A percentile compares a stretch with the other conserved stretches of the same genome.
Conservation (phyloP, 2,797 vertebrate species). For the Acanthurus leucopareius region DNA sequence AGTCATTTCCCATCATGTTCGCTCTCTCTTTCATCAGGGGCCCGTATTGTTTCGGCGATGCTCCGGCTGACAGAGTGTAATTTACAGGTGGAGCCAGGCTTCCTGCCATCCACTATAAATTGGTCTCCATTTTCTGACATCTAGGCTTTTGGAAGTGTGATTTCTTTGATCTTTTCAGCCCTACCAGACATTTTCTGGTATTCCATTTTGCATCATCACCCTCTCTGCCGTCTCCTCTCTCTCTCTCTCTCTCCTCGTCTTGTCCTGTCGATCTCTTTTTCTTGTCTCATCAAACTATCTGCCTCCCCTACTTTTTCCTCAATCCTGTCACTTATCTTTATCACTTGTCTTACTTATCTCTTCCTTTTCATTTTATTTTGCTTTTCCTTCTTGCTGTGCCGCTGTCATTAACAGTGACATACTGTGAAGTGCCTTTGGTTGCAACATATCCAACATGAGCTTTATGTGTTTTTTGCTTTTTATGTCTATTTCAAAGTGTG, state of each 20-base stretch:
- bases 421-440: conserved; percentile 48
- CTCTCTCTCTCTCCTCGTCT: conserved; percentile 51
- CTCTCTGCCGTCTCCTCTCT: conserved; percentile 52
- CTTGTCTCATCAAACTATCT: conserved; percentile 60
- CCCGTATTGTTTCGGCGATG: conserved; percentile 64
- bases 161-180: conserved; percentile 82
- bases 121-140: conserved; percentile 83
- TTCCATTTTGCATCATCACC: conserved; percentile 72
- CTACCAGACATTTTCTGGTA: conserved; percentile 63
- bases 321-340: conserved; percentile 59
- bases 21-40: conserved; percentile 68
- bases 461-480: background rate
- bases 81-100: conserved; percentile 81
- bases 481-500: background rate
- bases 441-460: conserved; percentile 39
- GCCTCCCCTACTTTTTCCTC: conserved; percentile 26
- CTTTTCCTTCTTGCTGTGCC: conserved; percentile 33
- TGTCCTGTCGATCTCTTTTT: conserved; percentile 46
- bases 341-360: conserved; percentile 53
- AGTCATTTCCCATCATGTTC: conserved; percentile 63
- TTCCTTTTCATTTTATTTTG: conserved; percentile 58
- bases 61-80: conserved; percentile 69
- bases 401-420: conserved; percentile 56
- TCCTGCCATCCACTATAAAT: conserved; percentile 80
- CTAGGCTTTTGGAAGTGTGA: conserved; percentile 75